Percentiles rank a stretch among this genome's conserved stretches.
Evolutionary conservation across 2,113 vertebrate genomes (phyloP).

Genomic region (Dasyprocta punctata): DNA sequence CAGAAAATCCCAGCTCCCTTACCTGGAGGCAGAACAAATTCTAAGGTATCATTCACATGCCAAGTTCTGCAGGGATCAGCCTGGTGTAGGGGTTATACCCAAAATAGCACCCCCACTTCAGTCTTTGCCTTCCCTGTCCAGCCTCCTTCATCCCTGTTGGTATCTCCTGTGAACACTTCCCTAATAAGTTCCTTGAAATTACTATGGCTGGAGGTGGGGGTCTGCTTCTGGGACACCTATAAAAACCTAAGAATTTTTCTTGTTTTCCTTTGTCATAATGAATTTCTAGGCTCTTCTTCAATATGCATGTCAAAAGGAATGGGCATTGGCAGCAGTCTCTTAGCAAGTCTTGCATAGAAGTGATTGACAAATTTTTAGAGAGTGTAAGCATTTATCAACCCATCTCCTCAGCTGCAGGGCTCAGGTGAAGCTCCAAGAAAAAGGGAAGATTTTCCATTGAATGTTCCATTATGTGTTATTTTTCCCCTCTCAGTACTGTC

Average conservation of each 20-base stretch:
- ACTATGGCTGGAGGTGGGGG: background rate
- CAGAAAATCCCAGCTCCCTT: background rate
- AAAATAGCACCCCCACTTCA: background rate
- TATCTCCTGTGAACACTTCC: background rate
- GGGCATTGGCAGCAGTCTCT: background rate
- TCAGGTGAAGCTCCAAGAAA: background rate
- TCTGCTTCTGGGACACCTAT: background rate
- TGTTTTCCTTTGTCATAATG: background rate
- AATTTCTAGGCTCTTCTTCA: constrained; percentile 36
- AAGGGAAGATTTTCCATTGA: constrained; percentile 38
- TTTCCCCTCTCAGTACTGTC: background rate
- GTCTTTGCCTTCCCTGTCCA: background rate
- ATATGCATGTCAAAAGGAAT: background rate
- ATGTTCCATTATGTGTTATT: background rate
- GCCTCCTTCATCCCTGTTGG: background rate
- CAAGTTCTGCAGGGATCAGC: background rate
- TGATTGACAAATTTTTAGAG: background rate
- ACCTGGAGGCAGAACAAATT: background rate
- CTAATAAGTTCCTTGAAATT: background rate
- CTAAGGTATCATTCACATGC: background rate
- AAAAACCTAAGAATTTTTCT: background rate
- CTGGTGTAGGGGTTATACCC: background rate
- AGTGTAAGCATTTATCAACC: background rate
- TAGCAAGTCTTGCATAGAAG: background rate
- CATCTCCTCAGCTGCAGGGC: background rate